A percentile compares a stretch with the other conserved stretches of the same genome.
Evolutionary conservation across 2,888 invertebrate genomes (phyloP).

Genomic region (Philonicus albiceps): DNA sequence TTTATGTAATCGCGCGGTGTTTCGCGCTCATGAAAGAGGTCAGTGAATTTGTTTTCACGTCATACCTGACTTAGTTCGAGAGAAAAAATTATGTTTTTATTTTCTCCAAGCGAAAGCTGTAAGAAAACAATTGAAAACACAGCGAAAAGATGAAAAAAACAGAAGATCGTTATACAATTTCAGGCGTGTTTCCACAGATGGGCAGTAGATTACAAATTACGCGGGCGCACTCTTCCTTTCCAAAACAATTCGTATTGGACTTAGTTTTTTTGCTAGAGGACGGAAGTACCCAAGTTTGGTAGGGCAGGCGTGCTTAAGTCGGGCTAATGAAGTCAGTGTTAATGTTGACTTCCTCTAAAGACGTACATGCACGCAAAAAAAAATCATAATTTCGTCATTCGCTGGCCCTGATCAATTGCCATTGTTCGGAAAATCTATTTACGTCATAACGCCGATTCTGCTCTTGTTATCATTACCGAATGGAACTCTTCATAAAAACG

Average conservation of each 20-base stretch:
- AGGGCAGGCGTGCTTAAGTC: neutral
- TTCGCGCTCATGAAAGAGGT: neutral
- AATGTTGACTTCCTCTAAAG: neutral
- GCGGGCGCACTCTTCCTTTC: neutral
- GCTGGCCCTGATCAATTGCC: neutral
- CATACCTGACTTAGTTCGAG: neutral
- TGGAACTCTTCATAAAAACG: neutral
- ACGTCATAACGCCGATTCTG: neutral
- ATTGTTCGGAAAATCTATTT: neutral
- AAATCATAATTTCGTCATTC: neutral
- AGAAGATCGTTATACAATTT: neutral
- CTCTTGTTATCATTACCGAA: neutral
- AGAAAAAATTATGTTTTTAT: neutral
- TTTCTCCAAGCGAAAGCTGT: neutral
- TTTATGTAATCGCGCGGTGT: neutral
- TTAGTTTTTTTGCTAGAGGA: neutral
- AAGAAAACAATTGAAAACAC: neutral
- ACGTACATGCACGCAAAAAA: neutral
- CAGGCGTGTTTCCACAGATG: neutral
- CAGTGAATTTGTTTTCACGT: slow-evolving; percentile 14
- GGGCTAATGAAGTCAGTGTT: neutral
- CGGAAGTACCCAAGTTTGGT: neutral
- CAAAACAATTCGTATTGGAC: neutral
- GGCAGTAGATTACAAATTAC: neutral
- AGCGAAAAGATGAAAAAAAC: neutral